A percentile compares a stretch with the other conserved stretches of the same genome.
Evolutionary conservation across 2,888 invertebrate genomes (phyloP).

Genomic region (Emmelina monodactyla): DNA sequence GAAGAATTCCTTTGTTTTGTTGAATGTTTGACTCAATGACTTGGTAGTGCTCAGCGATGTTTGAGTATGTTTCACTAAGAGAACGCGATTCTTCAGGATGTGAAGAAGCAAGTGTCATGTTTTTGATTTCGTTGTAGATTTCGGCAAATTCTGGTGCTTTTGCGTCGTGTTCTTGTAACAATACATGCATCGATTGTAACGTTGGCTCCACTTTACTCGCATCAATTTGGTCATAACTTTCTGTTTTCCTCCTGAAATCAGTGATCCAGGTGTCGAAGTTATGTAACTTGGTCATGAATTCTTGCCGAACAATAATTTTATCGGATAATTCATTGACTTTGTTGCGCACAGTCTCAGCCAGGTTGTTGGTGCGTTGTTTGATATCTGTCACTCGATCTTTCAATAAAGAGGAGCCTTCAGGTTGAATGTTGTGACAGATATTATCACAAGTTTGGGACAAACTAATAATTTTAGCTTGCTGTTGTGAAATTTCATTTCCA

Average conservation of each 20-base stretch:
- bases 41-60: constrained; percentile 80
- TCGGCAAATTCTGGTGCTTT: constrained; percentile 79
- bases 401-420: constrained; percentile 77
- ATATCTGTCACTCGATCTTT: constrained; percentile 78
- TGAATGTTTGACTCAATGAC: constrained; percentile 76
- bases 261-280: constrained; percentile 85
- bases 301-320: constrained; percentile 81
- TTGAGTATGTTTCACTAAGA: constrained; percentile 78
- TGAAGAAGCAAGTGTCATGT: constrained; percentile 69
- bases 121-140: constrained; percentile 85
- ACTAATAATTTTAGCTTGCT: constrained; percentile 82
- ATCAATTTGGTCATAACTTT: constrained; percentile 81
- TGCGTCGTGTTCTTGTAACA: constrained; percentile 85
- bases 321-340: constrained; percentile 84
- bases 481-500: constrained; percentile 85
- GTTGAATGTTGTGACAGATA: constrained; percentile 77
- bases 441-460: constrained; percentile 82
- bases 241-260: constrained; percentile 73
- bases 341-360: constrained; percentile 78
- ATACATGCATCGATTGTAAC: constrained; percentile 78
- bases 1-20: constrained; percentile 76
- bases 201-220: constrained; percentile 82
- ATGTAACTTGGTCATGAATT: constrained; percentile 80
- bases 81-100: constrained; percentile 78
- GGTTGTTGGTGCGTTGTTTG: constrained; percentile 75